Base-by-base conservation (phyloP, 2,797 vertebrate genomes). In the Tarsius wallacei region DNA sequence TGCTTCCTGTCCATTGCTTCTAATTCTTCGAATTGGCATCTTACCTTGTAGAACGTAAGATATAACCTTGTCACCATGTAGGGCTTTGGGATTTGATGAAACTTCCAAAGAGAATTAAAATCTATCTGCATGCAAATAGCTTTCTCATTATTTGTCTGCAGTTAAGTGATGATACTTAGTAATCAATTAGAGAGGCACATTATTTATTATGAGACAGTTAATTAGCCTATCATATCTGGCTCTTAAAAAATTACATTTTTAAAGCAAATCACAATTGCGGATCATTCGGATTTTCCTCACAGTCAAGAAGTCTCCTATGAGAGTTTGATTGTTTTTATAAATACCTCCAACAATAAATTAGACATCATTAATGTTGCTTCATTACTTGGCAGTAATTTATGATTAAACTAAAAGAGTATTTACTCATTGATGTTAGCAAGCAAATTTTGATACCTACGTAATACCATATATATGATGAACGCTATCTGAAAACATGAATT, bases 311-410 rank as follows among this genome's bases (percentile, higher is more conserved):
- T 78, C 21, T 90, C 42, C 19, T 57, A 51, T 33, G 31, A 91
- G 59, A 66, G 51, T 70, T 85, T 77, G 17, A 71, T 51, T 82
- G 57, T 49, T 95, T 95, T 93, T 68, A 51, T 88, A 81, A 93
- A 71, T 22, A 63, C 9, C 28, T 81, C 22, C 33, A 80, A 77
- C 11, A 70, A 87, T 66, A 89, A 94, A 71, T 59, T 61, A 28
- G 36, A 82, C 81, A 85, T 93, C 86, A 93, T 33, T 55, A 74
- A 81, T 63, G 21, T 87, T 76, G 31, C 49, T 86, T 78, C 95
- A 70, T 90, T 96, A 49, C 33, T 93, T 96, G 82, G 28, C 17
- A 84, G 76, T 88, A 36, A 51, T 84, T 92, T 93, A 47, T 94
- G 64, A 89, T 83, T 85, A 76, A 42, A 94, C 33, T 76, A 81